Base-by-base conservation (phyloP, 2,888 invertebrate genomes). In the Drosophila diplacantha region DNA sequence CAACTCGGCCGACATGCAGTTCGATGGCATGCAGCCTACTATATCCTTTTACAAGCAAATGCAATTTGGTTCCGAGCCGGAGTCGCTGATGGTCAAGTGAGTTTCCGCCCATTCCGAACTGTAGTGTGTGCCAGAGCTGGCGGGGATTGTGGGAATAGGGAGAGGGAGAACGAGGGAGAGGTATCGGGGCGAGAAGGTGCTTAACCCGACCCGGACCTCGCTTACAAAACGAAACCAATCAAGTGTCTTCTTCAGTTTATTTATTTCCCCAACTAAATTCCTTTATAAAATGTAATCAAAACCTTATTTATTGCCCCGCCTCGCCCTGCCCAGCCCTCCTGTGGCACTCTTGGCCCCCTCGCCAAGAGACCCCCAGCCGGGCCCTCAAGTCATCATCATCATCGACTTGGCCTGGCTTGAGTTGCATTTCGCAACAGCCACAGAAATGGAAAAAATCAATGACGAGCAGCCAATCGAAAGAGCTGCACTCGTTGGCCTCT, bases 11-110 rank as follows among this genome's bases (percentile, higher is more conserved):
- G 96, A 96, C 89, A 94, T 95, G 90, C 93, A 93, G 86, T 96
- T 95, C 91, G 96, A 96, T 89, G 95, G 95, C 89, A 92, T 95
- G 90, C 95, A 95, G 91, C 95, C 96, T 93, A 95, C 96, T 92
- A 96, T 96, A 95, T 96, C 96, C 94, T 96, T 96, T 95, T 92
- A 91, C 91, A 92, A 91, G 90, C 87, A 85, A 77, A 84, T 74
- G 44, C 64, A 69, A 39, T 29, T 59, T 16, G 44, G 57, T 14
- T 56, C 65, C 26, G 51, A 55, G 12, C 73, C 61, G 44, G 43
- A 53, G 29, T 49, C 60, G 37, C 77, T 67, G 64, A 70, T 75
- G 73, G 77, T 75, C 77, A 77, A 77, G 77, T 77, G 81, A 77
- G 77, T 77, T 77, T 78, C 68, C 66, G 63, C 58, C 66, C 61